phyloP scores from a whole-genome alignment of 2,113 vertebrate genomes.

The Phyllostomus hastatus region DNA sequence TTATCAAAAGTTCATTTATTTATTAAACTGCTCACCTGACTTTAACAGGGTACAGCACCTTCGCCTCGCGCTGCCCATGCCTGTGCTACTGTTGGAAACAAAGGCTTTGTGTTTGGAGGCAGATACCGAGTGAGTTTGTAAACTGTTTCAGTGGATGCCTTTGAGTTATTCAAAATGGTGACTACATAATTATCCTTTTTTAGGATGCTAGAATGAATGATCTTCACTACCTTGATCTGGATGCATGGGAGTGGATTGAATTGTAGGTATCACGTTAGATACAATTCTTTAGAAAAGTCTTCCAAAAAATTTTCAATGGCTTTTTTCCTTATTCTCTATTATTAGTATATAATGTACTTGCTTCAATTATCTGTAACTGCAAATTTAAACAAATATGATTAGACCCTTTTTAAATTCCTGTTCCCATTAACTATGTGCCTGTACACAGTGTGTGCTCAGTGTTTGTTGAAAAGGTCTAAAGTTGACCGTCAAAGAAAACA shows the following conservation, averaged over 20 bases:
- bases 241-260: constrained; percentile 96
- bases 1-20: background rate
- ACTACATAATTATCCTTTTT: constrained; percentile 17
- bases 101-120: constrained; percentile 96
- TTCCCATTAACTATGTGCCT: background rate
- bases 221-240: constrained; percentile 93
- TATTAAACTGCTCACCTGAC: background rate
- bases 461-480: background rate
- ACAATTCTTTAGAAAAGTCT: constrained; percentile 20
- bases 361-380: background rate
- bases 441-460: background rate
- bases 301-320: background rate
- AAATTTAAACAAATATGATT: background rate
- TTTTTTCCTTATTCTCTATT: background rate
- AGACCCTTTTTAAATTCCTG: background rate
- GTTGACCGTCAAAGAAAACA: background rate
- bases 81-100: constrained; percentile 91
- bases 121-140: constrained; percentile 87
- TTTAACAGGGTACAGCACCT: constrained; percentile 88
- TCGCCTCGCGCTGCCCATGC: constrained; percentile 96
- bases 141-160: background rate
- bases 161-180: fast-evolving
- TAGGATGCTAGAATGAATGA: constrained; percentile 95
- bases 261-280: constrained; percentile 84
- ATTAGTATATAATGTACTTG: background rate